Base-by-base conservation (phyloP, 2,797 vertebrate genomes). In the Clarias pachynema region DNA sequence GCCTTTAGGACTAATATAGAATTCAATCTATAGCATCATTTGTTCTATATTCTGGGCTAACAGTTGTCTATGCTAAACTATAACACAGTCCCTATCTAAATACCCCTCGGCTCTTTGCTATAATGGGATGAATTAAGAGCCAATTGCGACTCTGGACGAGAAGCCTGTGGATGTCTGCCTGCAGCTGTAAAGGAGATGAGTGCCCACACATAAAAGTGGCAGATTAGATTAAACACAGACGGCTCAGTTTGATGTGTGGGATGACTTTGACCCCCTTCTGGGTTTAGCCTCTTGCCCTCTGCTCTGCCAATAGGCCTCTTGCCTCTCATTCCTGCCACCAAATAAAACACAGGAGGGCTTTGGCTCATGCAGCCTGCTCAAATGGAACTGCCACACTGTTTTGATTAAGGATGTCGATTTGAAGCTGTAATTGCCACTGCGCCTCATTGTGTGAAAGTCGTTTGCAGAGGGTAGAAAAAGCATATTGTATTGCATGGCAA, bases 351-450 rank as follows among this genome's bases (percentile, higher is more conserved):
- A 82, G 84, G 65, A 86, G 89, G 89, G 70, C 65, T 82, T n/a
- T 0, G 63, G 87, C 88, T 89, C 86, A 88, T 89, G 89, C 89
- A 91, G 92, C 90, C 90, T 85, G 89, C 91, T 92, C 91, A 93
- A 93, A 95, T 93, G 89, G 92, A 95, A 93, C 93, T 95, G 93
- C 92, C 92, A 93, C 92, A 89, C 86, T 89, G 88, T 93, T 95
- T 93, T 93, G 92, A 94, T 92, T 92, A 92, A 91, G 90, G 88
- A 90, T 92, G 94, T 93, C 93, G 93, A 93, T 95, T 93, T 90
- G 86, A 87, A 62, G 81, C 91, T 93, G 93, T 94, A 95, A 94
- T 94, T 94, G 93, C 93, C 92, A 92, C 72, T 86, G 91, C 88
- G 88, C 88, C 91, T 88, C 60, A 75, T 87, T 88, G 86, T 90